Evolutionary conservation across 2,888 invertebrate species (phyloP), one percentile per base, ranked within the genome.

Genomic region (Sinohyriopsis cumingii): DNA sequence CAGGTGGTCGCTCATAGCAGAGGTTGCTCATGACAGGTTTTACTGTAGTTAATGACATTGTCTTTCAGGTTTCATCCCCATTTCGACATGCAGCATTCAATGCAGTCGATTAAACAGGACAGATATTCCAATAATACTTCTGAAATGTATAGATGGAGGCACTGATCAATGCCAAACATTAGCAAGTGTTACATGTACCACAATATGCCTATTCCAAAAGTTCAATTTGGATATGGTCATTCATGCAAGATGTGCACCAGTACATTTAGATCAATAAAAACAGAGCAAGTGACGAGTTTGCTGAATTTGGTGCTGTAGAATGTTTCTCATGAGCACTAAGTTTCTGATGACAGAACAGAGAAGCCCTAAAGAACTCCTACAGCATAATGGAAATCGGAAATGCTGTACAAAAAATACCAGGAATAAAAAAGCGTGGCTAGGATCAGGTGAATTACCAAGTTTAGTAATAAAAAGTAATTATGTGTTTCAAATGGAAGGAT

Each of bases 71-170:
- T 54, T 63, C 68, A 20, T 55, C n/a, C 55, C 55, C 69, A 20
- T 28, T 64, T 7, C 25, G 61, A n/a, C 69, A 65, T 69, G 28
- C 63, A 60, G 59, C 55, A 54, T n/a, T 57, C 1, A 7, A 65
- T 18, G 33, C 56, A 55, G n/a, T n/a, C n/a, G 12, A 18, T 65
- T 22, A 45, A 61, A 60, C 24, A 25, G 5, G 19, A 20, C 19
- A 57, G 25, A 55, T 18, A 59, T 56, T 20, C 55, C 55, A 33
- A 15, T 45, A 60, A 65, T 73, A 3, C n/a, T 73, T 6, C 54
- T 67, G 60, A 70, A 63, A 33, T 75, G 65, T 28, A 70, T 62
- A 22, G 75, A 77, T 73, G 77, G 77, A 59, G 75, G 71, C 20
- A 71, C 69, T 24, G 73, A 75, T 59, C 71, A 77, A 20, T 18